A percentile compares a stretch with the other conserved stretches of the same genome.
These are phyloP conservation scores for Drosophila santomea DNA, from an alignment of 1,140 invertebrate genomes.

Conservation along the genomic window DNA sequence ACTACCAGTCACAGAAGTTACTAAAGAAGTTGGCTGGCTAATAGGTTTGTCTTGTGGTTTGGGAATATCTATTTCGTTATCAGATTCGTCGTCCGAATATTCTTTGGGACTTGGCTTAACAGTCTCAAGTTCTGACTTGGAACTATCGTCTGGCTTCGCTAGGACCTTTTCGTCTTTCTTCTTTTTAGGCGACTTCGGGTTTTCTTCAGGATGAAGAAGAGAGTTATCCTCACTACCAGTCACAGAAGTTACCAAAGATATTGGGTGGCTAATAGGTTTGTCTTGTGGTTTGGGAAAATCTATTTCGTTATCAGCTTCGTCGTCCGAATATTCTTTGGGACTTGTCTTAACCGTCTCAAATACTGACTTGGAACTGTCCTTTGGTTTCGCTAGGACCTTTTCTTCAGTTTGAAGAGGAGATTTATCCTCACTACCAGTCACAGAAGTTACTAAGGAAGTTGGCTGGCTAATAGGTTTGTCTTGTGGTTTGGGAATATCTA, in stretches of 20 bases:
- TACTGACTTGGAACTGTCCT: neutral
- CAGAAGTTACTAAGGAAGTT: neutral
- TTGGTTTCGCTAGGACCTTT: neutral
- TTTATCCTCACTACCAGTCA: neutral
- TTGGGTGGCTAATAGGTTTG: neutral
- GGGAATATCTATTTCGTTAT: neutral
- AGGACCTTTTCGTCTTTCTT: neutral
- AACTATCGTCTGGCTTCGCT: constrained; percentile 4
- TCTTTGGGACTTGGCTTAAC: neutral
- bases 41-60: too few relatives aligned
- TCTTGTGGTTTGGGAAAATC: constrained; percentile 17
- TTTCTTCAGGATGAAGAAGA: neutral
- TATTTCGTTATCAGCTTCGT: constrained; percentile 8
- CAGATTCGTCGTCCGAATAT: neutral
- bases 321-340: neutral
- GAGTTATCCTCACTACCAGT: neutral
- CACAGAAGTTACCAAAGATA: neutral
- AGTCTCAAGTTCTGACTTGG: neutral
- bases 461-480: neutral
- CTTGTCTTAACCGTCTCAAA: neutral
- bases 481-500: neutral
- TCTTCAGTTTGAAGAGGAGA: constrained; percentile 5
- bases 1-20: too few relatives aligned
- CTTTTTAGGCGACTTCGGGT: too few relatives aligned
- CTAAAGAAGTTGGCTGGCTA: too few relatives aligned